phyloP scores from a whole-genome alignment of 1,140 invertebrate species.

The Anastrepha obliqua region DNA sequence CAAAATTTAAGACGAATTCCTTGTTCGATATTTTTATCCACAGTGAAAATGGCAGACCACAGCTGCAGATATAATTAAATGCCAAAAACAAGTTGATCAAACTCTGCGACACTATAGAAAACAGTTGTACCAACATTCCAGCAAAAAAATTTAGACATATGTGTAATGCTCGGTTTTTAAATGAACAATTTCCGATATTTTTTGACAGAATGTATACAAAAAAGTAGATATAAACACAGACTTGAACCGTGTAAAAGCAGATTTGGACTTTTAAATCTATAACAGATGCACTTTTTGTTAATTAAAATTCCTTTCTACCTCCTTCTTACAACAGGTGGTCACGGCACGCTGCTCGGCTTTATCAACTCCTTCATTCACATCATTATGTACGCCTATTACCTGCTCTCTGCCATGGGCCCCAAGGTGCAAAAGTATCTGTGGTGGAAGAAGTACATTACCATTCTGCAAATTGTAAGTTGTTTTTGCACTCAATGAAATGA shows the following conservation, averaged over 20 bases:
- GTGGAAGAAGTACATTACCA: conserved; percentile 95
- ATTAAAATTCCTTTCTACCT: neutral
- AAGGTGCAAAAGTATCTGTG: conserved; percentile 89
- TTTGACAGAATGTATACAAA: too few relatives aligned
- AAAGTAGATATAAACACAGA: too few relatives aligned
- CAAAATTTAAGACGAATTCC: too few relatives aligned
- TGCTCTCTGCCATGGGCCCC: conserved; percentile 87
- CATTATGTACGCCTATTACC: conserved; percentile 90
- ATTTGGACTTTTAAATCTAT: neutral
- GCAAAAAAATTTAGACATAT: too few relatives aligned
- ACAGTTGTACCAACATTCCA: too few relatives aligned
- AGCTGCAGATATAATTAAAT: too few relatives aligned
- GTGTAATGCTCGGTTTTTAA: too few relatives aligned
- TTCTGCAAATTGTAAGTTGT: conserved; percentile 84
- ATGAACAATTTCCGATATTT: neutral
- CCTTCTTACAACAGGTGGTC: conserved; percentile 79
- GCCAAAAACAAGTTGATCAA: too few relatives aligned
- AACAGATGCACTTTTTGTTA: neutral
- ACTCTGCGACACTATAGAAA: too few relatives aligned
- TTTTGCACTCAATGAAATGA: neutral
- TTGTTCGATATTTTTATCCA: too few relatives aligned
- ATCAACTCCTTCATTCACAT: conserved; percentile 88
- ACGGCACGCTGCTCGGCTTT: conserved; percentile 86
- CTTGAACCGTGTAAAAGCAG: too few relatives aligned
- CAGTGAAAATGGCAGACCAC: too few relatives aligned